Base-by-base conservation (phyloP, 2,797 vertebrate species). In the Phalloptychus januarius region DNA sequence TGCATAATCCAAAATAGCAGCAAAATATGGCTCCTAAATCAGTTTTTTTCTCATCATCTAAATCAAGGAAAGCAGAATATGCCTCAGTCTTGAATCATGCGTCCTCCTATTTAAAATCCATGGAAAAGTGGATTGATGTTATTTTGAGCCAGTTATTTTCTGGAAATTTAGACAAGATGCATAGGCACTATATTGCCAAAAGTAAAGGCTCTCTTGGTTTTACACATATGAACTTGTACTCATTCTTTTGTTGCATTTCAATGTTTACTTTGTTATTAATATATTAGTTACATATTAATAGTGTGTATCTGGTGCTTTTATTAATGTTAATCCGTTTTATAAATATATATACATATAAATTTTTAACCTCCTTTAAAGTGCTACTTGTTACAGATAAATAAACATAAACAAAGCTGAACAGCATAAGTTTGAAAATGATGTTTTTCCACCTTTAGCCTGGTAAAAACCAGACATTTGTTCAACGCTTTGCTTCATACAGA, bases 1-100 rank as follows among this genome's bases (percentile, higher is more conserved):
- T 83, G 78, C 56, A 81, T 86, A 79, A 88, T 87, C 56, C 72
- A 74, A 18, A 61, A 78, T 23, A 70, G 44, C 23, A 72, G 48
- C 36, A 63, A 69, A 79, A 81, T 73, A 74, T 38, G 42, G 10
- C 46, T 36, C 56, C 71, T 76, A 75, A 72, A 82, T 83, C 73
- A 58, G 25, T 63, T 77, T 71, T 63, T 78, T 56, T 80, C 70
- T 63, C 33, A 74, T 75, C 54, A 72, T 67, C 74, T 38, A 25
- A 58, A 73, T 77, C 73, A 63, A 23, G 36, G 36, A 54, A 7
- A 72, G 45, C 38, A 44, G 72, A 71, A 44, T 28, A 28, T 31
- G 42, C 5, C 6, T 52, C 25, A n/a, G 46, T 75, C 12, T 50
- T 69, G 38, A 18, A 58, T 58, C 56, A 12, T 69, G 23, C 13